A percentile compares a stretch with the other conserved stretches of the same genome.
Conservation (phyloP, 2,888 invertebrate species). For the Dromius quadrimaculatus region DNA sequence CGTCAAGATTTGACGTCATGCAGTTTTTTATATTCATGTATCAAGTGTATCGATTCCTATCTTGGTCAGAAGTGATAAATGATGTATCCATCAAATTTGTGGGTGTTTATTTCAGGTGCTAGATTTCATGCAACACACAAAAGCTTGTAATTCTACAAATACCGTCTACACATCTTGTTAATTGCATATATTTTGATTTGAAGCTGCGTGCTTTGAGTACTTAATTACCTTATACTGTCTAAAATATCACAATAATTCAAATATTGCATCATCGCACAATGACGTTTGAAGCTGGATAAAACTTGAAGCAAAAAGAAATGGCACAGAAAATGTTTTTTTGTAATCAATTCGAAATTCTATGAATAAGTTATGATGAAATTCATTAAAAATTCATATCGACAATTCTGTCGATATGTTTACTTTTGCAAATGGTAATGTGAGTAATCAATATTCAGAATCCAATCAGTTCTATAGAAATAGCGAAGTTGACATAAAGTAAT, state of each 20-base stretch:
- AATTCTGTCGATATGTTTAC: too few species aligned
- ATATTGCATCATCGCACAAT: conserved; percentile 2
- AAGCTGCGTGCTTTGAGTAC: conserved; percentile 19
- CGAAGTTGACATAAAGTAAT: background rate
- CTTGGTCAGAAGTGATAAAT: background rate
- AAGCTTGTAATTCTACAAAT: conserved; percentile 4
- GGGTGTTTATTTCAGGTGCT: conserved; percentile 5
- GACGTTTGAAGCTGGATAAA: background rate
- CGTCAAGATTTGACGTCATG: conserved; percentile 7
- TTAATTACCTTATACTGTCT: conserved; percentile 12
- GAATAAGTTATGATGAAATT: background rate
- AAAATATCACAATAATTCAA: conserved; percentile 35
- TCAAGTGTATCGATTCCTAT: background rate
- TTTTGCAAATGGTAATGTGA: conserved; percentile 1
- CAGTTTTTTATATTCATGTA: too few species aligned
- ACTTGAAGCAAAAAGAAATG: background rate
- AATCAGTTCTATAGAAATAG: background rate
- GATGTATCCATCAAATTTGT: conserved; percentile 9
- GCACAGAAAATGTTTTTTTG: background rate
- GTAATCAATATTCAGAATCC: conserved; percentile 15
- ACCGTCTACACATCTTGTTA: conserved; percentile 6
- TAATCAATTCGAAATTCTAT: background rate
- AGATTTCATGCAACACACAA: conserved; percentile 15
- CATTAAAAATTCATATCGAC: conserved; percentile 21
- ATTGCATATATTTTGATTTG: background rate